These are phyloP conservation scores for Seriola rivoliana DNA, from an alignment of 2,113 vertebrate species.

Conservation along the genomic window DNA sequence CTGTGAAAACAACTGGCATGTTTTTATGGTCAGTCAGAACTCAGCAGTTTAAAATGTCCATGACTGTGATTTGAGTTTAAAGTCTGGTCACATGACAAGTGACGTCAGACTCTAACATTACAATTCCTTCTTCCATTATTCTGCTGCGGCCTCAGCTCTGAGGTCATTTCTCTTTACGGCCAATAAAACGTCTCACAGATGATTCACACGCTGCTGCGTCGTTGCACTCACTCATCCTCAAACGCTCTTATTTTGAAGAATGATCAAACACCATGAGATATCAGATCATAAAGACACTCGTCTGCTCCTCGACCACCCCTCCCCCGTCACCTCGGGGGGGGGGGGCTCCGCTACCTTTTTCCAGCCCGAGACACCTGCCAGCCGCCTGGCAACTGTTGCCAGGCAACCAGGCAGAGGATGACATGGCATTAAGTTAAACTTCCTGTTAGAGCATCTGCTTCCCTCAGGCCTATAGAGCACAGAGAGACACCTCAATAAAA, in stretches of 20 bases:
- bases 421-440: constrained; percentile 33
- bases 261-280: not conserved
- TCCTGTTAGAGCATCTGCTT: constrained; percentile 11
- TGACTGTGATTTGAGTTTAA: too few relatives aligned
- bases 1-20: too few relatives aligned
- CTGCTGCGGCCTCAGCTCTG: not conserved
- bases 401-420: constrained; percentile 55
- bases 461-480: not conserved
- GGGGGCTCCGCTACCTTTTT: constrained; percentile 7
- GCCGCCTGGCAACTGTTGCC: constrained; percentile 62
- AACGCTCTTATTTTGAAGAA: constrained; percentile 14
- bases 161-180: not conserved
- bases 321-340: not conserved
- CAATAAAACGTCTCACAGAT: not conserved
- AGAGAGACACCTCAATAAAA: not conserved
- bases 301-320: not conserved
- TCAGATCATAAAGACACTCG: not conserved
- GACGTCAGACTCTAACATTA: too few relatives aligned
- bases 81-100: too few relatives aligned
- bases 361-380: not conserved
- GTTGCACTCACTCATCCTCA: not conserved
- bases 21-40: too few relatives aligned
- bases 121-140: not conserved
- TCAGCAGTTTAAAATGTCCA: too few relatives aligned
- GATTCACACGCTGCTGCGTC: not conserved